phyloP scores from a whole-genome alignment of 2,888 invertebrate species.

The Himalopsyche anomala region DNA sequence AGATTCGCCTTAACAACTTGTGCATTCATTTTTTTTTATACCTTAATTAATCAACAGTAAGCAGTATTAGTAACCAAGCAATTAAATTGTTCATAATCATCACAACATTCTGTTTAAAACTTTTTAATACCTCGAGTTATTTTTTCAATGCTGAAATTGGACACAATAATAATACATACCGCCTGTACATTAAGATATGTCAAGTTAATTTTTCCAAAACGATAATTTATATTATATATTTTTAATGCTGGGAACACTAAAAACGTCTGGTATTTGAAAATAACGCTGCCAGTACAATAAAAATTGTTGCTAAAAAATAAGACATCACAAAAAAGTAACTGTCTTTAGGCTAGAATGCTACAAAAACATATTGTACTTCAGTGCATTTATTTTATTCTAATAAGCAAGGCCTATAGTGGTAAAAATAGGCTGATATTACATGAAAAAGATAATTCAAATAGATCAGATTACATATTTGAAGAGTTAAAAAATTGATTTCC shows the following conservation, averaged over 20 bases:
- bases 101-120: constrained; percentile 11
- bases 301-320: too few relatives aligned
- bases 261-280: too few relatives aligned
- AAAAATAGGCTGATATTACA: not conserved
- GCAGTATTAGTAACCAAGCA: constrained; percentile 53
- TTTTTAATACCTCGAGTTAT: not conserved
- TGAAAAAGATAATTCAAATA: not conserved
- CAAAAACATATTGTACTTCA: constrained; percentile 27
- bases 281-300: too few relatives aligned
- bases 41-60: constrained; percentile 62
- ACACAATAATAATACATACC: constrained; percentile 20
- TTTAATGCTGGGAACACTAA: too few relatives aligned
- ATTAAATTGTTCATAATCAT: constrained; percentile 2
- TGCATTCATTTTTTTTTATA: constrained; percentile 57
- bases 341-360: not conserved
- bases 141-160: constrained; percentile 27
- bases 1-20: constrained; percentile 61
- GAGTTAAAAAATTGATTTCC: too few relatives aligned
- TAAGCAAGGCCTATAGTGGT: constrained; percentile 5
- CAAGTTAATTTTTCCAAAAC: not conserved
- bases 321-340: too few relatives aligned
- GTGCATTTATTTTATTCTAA: constrained; percentile 27
- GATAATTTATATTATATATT: too few relatives aligned
- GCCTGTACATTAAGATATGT: constrained; percentile 44
- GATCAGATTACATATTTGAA: too few relatives aligned